Evolutionary conservation across 2,113 vertebrate species (phyloP).

Genomic region (Festucalex cinctus): DNA sequence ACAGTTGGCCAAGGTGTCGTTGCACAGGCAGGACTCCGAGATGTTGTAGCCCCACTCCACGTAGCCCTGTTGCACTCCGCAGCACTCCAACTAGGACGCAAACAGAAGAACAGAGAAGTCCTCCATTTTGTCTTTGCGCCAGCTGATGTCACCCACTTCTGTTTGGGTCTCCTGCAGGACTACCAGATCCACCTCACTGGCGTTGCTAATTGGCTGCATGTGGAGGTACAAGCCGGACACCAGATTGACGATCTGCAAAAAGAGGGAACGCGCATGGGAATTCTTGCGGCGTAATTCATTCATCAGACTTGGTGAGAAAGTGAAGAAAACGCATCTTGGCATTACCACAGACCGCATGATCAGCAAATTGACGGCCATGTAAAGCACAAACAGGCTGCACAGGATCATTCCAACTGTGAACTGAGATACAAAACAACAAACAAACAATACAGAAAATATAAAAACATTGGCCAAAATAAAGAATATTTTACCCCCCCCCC

Average conservation of each 20-base stretch:
- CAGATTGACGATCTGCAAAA: background rate
- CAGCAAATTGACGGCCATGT: background rate
- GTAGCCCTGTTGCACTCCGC: conserved; percentile 44
- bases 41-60: conserved; percentile 46
- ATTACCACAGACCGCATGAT: conserved; percentile 4
- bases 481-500: too few relatives aligned
- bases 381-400: conserved; percentile 13
- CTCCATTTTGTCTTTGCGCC: background rate
- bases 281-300: background rate
- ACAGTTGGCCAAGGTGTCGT: conserved; percentile 16
- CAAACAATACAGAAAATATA: background rate
- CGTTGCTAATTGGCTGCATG: background rate
- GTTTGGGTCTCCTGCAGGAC: background rate
- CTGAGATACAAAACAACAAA: conserved; percentile 26
- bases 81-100: conserved; percentile 41
- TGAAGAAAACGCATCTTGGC: background rate
- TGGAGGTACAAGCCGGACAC: background rate
- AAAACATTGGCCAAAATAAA: too few relatives aligned
- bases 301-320: background rate
- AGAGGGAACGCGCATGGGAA: too few relatives aligned
- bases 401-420: conserved; percentile 46
- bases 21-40: conserved; percentile 44
- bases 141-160: background rate
- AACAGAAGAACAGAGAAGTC: background rate
- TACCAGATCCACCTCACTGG: background rate